Percentiles rank a stretch among this genome's conserved stretches.
phyloP scores from a whole-genome alignment of 2,113 vertebrate species.

The Tychaedon coryphoeus region DNA sequence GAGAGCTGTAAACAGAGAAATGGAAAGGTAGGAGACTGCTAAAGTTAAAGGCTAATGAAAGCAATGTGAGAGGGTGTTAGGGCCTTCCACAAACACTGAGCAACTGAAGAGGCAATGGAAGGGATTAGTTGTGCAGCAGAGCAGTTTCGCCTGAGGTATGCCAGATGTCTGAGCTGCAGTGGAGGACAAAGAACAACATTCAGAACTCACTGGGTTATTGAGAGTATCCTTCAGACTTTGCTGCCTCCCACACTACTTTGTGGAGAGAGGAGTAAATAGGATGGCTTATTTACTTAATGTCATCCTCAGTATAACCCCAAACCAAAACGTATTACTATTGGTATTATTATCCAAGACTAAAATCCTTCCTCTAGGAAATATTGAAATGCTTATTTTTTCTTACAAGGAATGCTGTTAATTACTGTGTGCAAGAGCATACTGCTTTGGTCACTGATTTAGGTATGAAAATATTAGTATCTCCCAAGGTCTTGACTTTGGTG shows the following conservation, averaged over 20 bases:
- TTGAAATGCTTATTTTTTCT: neutral
- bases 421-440: neutral
- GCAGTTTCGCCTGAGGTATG: slow-evolving; percentile 44
- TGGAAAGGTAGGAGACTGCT: neutral
- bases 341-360: neutral
- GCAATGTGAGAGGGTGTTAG: neutral
- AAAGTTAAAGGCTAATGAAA: slow-evolving; percentile 8
- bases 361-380: neutral
- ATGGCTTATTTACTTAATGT: neutral
- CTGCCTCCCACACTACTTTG: neutral
- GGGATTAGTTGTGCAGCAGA: slow-evolving; percentile 36
- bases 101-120: slow-evolving; percentile 45
- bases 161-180: slow-evolving; percentile 44
- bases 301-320: neutral
- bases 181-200: slow-evolving; percentile 60
- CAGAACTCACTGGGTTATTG: neutral
- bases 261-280: neutral
- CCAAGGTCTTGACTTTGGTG: neutral
- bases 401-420: neutral
- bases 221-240: neutral
- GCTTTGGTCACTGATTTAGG: neutral
- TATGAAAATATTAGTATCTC: neutral
- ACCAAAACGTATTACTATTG: neutral
- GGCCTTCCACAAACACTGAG: slow-evolving; percentile 39
- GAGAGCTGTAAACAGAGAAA: neutral